A percentile compares a stretch with the other conserved stretches of the same genome.
These are phyloP conservation scores for Prosopocoilus inquinatus DNA, from an alignment of 2,888 invertebrate genomes.

Conservation along the genomic window DNA sequence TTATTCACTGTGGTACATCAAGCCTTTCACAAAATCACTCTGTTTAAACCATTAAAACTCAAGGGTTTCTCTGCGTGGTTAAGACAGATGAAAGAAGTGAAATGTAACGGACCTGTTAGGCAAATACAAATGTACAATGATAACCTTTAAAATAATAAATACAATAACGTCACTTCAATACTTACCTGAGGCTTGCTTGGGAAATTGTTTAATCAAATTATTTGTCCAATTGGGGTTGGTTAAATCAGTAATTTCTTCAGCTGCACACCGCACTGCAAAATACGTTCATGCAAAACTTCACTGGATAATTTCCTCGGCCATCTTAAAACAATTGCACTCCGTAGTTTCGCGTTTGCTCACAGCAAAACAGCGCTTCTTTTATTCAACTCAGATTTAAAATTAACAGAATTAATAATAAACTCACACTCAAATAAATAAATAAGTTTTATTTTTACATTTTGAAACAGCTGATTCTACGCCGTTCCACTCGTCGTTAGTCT, in stretches of 20 bases:
- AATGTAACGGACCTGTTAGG: constrained; percentile 1
- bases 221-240: constrained; percentile 4
- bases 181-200: too few species aligned
- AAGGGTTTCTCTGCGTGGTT: too few species aligned
- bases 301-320: constrained; percentile 31
- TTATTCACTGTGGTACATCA: background rate
- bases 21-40: too few species aligned
- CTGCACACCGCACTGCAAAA: too few species aligned
- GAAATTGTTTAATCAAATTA: background rate
- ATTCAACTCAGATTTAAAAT: background rate
- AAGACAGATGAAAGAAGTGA: background rate
- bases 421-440: background rate
- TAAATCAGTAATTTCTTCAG: too few species aligned
- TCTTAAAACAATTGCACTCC: constrained; percentile 20
- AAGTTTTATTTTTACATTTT: background rate
- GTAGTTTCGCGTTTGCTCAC: background rate
- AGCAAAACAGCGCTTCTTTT: background rate
- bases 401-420: background rate
- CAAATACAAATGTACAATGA: background rate
- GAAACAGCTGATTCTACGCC: background rate
- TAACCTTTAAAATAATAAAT: background rate
- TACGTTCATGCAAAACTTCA: background rate
- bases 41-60: too few species aligned
- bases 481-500: background rate
- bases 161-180: too few species aligned